A percentile compares a stretch with the other conserved stretches of the same genome.
phyloP scores from a whole-genome alignment of 2,113 vertebrate genomes.

The Muscicapa adusta region DNA sequence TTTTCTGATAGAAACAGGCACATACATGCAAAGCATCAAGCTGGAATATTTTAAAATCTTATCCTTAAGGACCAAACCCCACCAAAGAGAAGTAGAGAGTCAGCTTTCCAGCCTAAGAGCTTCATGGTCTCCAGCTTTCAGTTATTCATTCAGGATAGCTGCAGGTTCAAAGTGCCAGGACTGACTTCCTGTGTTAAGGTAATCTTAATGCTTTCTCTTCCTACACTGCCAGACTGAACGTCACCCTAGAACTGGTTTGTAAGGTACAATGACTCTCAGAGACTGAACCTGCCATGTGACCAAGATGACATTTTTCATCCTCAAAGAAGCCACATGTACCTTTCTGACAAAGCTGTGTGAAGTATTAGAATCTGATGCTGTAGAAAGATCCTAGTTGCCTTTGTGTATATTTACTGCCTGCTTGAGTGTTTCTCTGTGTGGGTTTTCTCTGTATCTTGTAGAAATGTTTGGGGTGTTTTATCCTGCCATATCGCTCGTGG shows the following conservation, averaged over 20 bases:
- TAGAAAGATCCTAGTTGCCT: constrained; percentile 99
- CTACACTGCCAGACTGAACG: constrained; percentile 76
- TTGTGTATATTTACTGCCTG: constrained; percentile 99
- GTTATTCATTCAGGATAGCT: constrained; percentile 63
- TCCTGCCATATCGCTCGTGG: constrained; percentile 91
- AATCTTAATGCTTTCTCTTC: constrained; percentile 67
- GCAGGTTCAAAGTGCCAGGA: constrained; percentile 70
- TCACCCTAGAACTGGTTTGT: constrained; percentile 61
- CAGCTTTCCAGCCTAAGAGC: constrained; percentile 51
- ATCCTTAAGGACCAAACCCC: constrained; percentile 60
- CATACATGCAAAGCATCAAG: constrained; percentile 57
- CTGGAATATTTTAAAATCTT: constrained; percentile 49
- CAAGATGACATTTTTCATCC: constrained; percentile 72
- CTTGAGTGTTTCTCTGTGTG: constrained; percentile 99
- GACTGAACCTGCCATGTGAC: constrained; percentile 78
- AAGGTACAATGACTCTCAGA: constrained; percentile 55
- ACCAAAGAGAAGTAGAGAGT: constrained; percentile 63
- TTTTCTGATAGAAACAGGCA: constrained; percentile 42
- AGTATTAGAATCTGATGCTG: constrained; percentile 97
- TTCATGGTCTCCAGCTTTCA: constrained; percentile 61
- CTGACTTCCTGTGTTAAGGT: constrained; percentile 37
- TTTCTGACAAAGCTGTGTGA: constrained; percentile 95
- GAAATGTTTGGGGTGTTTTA: constrained; percentile 94
- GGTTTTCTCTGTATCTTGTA: constrained; percentile 97
- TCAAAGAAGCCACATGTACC: constrained; percentile 83